Evolutionary conservation across 2,113 vertebrate species (phyloP).

Genomic region (Aix galericulata): DNA sequence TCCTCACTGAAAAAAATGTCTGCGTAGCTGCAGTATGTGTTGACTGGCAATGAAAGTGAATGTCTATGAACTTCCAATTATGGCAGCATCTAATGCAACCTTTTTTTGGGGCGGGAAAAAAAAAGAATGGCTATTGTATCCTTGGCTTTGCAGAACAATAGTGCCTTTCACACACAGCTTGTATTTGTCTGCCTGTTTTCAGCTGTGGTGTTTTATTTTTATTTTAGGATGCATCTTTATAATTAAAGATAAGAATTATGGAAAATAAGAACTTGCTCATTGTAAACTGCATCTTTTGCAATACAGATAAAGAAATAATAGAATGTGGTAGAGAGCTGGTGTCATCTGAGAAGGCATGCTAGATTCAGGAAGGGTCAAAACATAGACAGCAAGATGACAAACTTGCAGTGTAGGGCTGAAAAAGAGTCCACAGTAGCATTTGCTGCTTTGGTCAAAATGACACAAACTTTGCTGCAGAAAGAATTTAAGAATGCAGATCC

Average conservation of each 20-base stretch:
- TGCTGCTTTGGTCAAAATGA: neutral
- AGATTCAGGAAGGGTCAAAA: neutral
- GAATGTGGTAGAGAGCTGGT: neutral
- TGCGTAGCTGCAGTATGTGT: neutral
- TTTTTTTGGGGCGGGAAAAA: neutral
- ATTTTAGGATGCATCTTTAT: neutral
- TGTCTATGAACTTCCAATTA: neutral
- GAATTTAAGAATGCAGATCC: neutral
- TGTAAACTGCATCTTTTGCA: neutral
- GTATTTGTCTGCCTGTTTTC: neutral
- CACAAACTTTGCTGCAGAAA: neutral
- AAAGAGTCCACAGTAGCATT: neutral
- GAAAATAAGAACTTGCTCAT: neutral
- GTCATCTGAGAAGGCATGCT: neutral
- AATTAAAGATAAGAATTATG: neutral
- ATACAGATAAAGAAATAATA: neutral
- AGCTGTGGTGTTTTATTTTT: fast-evolving
- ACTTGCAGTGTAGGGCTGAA: neutral
- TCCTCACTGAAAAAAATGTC: neutral
- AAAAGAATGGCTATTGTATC: neutral
- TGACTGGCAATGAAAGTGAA: neutral
- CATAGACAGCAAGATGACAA: neutral
- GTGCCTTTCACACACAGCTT: neutral
- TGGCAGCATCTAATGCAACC: neutral
- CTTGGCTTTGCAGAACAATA: neutral